phyloP scores from a whole-genome alignment of 2,113 vertebrate genomes.

The Sigmodon hispidus region DNA sequence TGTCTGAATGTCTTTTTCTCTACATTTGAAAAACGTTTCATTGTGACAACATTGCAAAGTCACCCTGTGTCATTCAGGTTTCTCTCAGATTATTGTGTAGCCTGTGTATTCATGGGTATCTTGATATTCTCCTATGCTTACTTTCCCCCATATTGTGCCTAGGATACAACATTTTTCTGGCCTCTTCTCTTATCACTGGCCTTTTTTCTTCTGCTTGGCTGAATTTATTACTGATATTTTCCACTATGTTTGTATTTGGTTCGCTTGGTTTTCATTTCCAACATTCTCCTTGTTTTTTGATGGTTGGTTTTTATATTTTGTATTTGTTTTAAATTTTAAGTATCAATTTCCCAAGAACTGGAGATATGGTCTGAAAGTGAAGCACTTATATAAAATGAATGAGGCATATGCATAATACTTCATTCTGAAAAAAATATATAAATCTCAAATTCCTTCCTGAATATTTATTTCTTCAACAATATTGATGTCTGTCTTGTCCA shows the following conservation, averaged over 20 bases:
- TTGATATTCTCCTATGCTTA: not conserved
- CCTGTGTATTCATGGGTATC: not conserved
- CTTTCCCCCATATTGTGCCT: not conserved
- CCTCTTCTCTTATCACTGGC: not conserved
- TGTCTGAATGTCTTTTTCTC: not conserved
- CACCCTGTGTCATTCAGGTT: not conserved
- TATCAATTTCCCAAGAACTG: not conserved
- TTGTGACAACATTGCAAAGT: not conserved
- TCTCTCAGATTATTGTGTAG: not conserved
- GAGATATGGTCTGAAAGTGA: not conserved
- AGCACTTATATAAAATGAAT: not conserved
- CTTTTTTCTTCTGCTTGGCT: not conserved
- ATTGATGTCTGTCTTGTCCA: not conserved
- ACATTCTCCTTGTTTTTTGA: not conserved
- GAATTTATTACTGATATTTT: not conserved
- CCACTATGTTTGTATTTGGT: not conserved
- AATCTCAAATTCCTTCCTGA: too few relatives aligned
- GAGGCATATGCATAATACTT: not conserved
- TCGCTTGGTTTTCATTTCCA: not conserved
- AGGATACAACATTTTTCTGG: not conserved
- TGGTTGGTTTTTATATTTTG: not conserved
- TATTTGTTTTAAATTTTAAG: not conserved
- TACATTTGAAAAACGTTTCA: not conserved
- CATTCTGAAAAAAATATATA: not conserved
- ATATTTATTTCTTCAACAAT: not conserved